Evolutionary conservation across 2,113 vertebrate species (phyloP), one percentile per base, ranked within the genome.

Genomic region (Acanthisitta chloris): DNA sequence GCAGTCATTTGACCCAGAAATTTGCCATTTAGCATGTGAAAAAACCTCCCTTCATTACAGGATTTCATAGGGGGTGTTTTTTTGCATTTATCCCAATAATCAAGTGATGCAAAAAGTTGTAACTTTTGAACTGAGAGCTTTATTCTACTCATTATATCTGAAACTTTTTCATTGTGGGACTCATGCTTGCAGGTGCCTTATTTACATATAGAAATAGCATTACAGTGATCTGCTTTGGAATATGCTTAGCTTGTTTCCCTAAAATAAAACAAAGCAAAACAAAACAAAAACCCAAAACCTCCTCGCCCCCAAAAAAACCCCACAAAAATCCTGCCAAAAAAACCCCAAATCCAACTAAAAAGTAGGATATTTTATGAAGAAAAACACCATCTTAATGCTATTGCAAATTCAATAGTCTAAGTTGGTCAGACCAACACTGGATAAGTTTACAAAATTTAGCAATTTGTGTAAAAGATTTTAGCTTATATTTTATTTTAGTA

Each of bases 241-340:
- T 18, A 31, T 3, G 6, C 26, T 72, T 82, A 61, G 8, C 0
- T 45, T 26, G 8, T 81, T 40, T 9, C 9, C 9, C 12, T 45
- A 4, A 28, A 34, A 59, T 49, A 12, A 16, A 6, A 1, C 4
- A 8, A 19, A 8, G 5, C 12, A 42, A 54, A 54, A 8, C 4
- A 16, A 43, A 40, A 28, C 4, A 17, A 38, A 36, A 42, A 3
- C 2, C 17, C 6, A 14, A 66, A 20, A 14, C 14, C 15, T 5
- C 28, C 20, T 31, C 24, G 15, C 49, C 24, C 18, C 12, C 17
- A 36, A 40, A 20, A 29, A 17, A 9, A 51, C 16, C 58, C 34
- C 61, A 25, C 19, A 4, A 43, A 51, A 55, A 6, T 9, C 55
- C 33, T 23, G 20, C 16, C 17, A 54, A 40, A 38, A n/a, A 52